Evolutionary conservation across 2,797 vertebrate species (phyloP).

Genomic region (Ceryle rudis): DNA sequence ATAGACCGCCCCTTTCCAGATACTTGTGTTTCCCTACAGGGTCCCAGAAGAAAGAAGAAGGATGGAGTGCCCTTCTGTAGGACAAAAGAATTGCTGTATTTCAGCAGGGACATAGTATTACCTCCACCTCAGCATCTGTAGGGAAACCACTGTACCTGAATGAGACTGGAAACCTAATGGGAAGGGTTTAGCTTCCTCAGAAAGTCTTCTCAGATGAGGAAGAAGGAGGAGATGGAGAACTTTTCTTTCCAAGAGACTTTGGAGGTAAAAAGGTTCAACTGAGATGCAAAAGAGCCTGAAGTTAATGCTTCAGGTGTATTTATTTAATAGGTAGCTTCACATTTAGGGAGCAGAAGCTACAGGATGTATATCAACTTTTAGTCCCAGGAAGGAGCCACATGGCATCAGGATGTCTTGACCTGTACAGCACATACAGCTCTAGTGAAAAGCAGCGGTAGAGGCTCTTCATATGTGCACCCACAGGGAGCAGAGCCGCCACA

Average conservation of each 20-base stretch:
- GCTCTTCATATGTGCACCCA: not conserved
- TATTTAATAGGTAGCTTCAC: not conserved
- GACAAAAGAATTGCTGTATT: not conserved
- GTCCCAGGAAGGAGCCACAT: not conserved
- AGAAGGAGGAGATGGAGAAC: not conserved
- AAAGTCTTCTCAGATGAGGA: not conserved
- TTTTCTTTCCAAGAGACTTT: not conserved
- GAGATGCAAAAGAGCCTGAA: not conserved
- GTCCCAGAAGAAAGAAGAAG: not conserved
- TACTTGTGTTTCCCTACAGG: not conserved
- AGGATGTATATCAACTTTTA: not conserved
- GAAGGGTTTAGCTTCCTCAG: not conserved
- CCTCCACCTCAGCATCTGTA: not conserved
- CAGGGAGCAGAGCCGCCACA: fast-evolving
- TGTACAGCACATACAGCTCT: not conserved
- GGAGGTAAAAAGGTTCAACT: not conserved
- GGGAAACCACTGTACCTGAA: not conserved
- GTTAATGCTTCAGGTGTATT: not conserved
- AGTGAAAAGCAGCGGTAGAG: not conserved
- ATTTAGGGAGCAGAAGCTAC: not conserved
- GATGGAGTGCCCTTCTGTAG: not conserved
- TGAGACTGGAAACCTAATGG: not conserved
- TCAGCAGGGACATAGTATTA: not conserved
- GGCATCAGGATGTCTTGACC: not conserved
- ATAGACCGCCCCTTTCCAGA: not conserved